phyloP scores from a whole-genome alignment of 2,888 invertebrate species.

The Ferdinandea cuprea region DNA sequence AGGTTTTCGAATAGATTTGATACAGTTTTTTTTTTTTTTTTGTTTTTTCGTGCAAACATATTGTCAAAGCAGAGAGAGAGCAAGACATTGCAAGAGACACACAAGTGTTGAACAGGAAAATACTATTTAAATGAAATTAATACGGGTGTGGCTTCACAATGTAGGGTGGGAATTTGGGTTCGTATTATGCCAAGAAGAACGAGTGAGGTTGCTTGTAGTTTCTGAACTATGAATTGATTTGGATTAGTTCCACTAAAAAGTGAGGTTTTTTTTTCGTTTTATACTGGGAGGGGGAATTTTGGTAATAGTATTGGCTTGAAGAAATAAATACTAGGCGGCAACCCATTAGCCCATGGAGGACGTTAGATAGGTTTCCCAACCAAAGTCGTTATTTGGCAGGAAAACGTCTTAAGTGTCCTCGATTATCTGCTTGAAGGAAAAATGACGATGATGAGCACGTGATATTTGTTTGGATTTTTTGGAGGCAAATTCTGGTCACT shows the following conservation, averaged over 20 bases:
- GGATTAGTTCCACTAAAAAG: slow-evolving; percentile 6
- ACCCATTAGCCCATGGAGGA: too few species aligned
- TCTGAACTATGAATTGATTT: slow-evolving; percentile 17
- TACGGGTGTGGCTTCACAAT: slow-evolving; percentile 58
- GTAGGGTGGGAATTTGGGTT: slow-evolving; percentile 43
- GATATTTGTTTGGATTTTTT: too few species aligned
- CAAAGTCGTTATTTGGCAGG: too few species aligned
- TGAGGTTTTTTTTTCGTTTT: neutral
- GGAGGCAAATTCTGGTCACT: too few species aligned
- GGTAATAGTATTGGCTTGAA: too few species aligned
- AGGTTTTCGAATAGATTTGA: slow-evolving; percentile 25
- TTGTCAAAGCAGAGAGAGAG: too few species aligned
- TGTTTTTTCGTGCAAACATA: slow-evolving; percentile 8
- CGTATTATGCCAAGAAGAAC: slow-evolving; percentile 6
- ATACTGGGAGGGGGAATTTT: too few species aligned
- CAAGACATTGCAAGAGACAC: neutral
- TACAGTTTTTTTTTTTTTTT: slow-evolving; percentile 53
- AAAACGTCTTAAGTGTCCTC: too few species aligned
- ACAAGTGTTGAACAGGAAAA: slow-evolving; percentile 51
- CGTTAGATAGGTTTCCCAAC: too few species aligned
- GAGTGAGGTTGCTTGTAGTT: neutral
- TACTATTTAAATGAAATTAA: slow-evolving; percentile 56
- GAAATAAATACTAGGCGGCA: too few species aligned
- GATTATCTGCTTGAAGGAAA: too few species aligned
- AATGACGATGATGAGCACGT: too few species aligned